Conservation (phyloP, 2,888 invertebrate genomes). For the Magallana nippona region DNA sequence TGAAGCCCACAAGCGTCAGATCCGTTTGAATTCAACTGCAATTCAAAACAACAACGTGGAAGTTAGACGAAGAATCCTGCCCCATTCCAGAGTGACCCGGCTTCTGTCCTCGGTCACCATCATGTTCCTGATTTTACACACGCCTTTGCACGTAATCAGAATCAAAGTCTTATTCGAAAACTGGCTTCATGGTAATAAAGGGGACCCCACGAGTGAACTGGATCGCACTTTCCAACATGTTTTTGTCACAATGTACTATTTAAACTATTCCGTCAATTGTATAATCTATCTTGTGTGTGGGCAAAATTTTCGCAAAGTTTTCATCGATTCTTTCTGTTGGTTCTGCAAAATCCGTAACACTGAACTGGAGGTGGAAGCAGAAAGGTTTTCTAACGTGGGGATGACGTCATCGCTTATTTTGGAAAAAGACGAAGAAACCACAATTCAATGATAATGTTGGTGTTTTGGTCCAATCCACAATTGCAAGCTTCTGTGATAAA, state of each 20-base stretch:
- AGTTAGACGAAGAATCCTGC: conserved; percentile 44
- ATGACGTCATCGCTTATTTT: conserved; percentile 14
- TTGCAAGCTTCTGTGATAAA: conserved; percentile 11
- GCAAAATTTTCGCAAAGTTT: conserved; percentile 63
- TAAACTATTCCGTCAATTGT: conserved; percentile 68
- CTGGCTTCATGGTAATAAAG: conserved; percentile 42
- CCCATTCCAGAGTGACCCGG: conserved; percentile 58
- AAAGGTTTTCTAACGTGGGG: conserved; percentile 19
- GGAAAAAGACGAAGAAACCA: conserved; percentile 13
- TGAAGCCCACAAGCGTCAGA: conserved; percentile 52
- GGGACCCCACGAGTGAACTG: conserved; percentile 7
- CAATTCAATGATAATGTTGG: conserved; percentile 8
- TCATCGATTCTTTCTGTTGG: conserved; percentile 54
- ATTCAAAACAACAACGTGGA: conserved; percentile 27
- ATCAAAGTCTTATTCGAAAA: conserved; percentile 53
- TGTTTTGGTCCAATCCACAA: background rate
- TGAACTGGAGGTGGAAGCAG: conserved; percentile 14
- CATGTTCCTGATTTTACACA: conserved; percentile 61
- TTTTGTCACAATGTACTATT: conserved; percentile 66
- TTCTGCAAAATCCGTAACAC: conserved; percentile 15
- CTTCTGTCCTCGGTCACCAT: conserved; percentile 64
- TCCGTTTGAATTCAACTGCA: conserved; percentile 37
- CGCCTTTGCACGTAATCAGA: conserved; percentile 65
- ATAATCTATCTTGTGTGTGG: conserved; percentile 67
- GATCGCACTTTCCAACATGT: conserved; percentile 52